A percentile compares a stretch with the other conserved stretches of the same genome.
phyloP scores from a whole-genome alignment of 2,797 vertebrate species.

The Pseudomugil gertrudae region DNA sequence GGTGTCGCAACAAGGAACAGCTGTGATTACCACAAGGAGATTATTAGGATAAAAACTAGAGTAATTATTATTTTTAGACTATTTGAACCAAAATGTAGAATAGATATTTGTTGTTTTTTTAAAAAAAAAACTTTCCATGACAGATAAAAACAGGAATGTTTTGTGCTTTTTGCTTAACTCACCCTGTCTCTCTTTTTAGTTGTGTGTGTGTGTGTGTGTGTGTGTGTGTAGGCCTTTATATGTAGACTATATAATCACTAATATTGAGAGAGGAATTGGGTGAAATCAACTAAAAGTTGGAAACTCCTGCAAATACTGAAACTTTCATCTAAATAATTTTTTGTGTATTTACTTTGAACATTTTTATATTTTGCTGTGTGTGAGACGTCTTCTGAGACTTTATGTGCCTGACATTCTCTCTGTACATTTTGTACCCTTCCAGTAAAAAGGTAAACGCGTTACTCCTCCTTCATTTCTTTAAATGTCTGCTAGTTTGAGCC shows the following conservation, averaged over 20 bases:
- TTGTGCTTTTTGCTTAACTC: no score
- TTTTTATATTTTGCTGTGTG: background rate
- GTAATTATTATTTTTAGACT: background rate
- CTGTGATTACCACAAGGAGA: no score
- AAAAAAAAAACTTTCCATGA: background rate
- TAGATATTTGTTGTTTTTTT: background rate
- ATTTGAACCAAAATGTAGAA: background rate
- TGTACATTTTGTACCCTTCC: conserved; percentile 53
- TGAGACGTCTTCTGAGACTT: background rate
- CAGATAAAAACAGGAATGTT: background rate
- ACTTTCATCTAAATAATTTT: background rate
- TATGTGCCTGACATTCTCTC: background rate
- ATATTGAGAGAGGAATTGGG: background rate
- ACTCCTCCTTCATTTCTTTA: background rate
- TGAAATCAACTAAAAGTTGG: background rate
- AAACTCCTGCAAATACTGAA: background rate
- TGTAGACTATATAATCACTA: no score
- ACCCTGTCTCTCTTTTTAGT: background rate
- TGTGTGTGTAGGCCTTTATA: no score
- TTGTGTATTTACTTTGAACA: background rate
- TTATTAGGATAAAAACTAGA: no score
- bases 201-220: no score
- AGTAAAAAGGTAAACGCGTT: background rate
- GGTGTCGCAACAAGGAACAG: background rate
- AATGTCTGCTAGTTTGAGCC: background rate